These are phyloP conservation scores for Brachyrhaphis roseni DNA, from an alignment of 2,797 vertebrate genomes.

Conservation along the genomic window DNA sequence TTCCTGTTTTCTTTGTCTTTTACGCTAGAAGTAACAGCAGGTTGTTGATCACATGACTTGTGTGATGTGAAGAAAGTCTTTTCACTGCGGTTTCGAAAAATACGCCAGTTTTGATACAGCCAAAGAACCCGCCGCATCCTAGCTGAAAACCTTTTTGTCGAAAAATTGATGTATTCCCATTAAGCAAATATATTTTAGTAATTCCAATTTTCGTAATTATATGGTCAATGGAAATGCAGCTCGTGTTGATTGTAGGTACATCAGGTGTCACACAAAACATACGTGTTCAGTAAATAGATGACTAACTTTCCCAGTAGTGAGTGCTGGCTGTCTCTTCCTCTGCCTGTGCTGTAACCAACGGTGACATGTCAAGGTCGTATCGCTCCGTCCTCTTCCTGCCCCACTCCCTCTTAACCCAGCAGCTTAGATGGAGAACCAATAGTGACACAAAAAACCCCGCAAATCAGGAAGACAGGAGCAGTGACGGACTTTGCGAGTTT, in stretches of 20 bases:
- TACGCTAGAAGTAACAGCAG: no score
- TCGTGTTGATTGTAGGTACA: neutral
- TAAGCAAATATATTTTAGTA: no score
- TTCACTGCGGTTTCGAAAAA: no score
- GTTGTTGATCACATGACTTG: no score
- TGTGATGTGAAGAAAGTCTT: no score
- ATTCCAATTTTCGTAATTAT: no score
- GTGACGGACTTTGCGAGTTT: slow-evolving; percentile 54
- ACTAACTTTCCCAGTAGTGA: neutral
- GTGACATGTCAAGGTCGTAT: neutral
- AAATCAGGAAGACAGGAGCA: slow-evolving; percentile 4
- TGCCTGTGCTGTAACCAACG: neutral
- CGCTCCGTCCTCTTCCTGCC: neutral
- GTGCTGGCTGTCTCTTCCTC: neutral
- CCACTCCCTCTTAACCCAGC: neutral
- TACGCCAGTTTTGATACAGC: no score
- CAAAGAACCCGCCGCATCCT: no score
- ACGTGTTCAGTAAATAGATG: neutral
- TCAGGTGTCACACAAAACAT: neutral
- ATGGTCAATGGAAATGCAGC: neutral
- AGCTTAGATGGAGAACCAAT: neutral
- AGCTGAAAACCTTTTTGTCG: no score
- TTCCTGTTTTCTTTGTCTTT: no score
- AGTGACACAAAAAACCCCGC: neutral
- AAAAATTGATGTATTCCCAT: no score